Evolutionary conservation across 2,888 invertebrate species (phyloP).

Genomic region (Drosophila borealis): DNA sequence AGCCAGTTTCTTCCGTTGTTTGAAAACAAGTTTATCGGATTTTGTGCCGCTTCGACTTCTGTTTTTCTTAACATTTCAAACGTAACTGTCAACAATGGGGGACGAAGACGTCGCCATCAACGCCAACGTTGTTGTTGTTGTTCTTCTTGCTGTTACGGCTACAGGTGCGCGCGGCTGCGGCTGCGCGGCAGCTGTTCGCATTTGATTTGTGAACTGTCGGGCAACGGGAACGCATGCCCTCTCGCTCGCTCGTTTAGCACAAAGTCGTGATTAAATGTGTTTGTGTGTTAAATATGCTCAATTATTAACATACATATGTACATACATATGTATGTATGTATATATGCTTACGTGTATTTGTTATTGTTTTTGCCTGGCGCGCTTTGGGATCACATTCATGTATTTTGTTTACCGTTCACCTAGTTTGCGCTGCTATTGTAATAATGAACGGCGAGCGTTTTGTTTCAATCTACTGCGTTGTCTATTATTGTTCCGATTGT

Average conservation of each 20-base stretch:
- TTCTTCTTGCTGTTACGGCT: conserved; percentile 36
- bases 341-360: conserved; percentile 23
- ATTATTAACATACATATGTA: conserved; percentile 33
- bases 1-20: conserved; percentile 65
- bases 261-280: conserved; percentile 43
- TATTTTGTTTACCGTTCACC: conserved; percentile 70
- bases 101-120: conserved; percentile 41
- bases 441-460: conserved; percentile 30
- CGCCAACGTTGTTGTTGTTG: conserved; percentile 22
- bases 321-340: background rate
- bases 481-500: conserved; percentile 34
- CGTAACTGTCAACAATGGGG: conserved; percentile 77
- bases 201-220: conserved; percentile 39
- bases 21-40: conserved; percentile 65
- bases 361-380: conserved; percentile 46
- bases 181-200: conserved; percentile 47
- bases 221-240: conserved; percentile 46
- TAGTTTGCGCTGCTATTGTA: conserved; percentile 45
- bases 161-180: conserved; percentile 47
- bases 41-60: conserved; percentile 59
- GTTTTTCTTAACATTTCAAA: conserved; percentile 68
- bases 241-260: conserved; percentile 27
- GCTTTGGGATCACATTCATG: conserved; percentile 37
- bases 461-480: conserved; percentile 25
- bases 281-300: conserved; percentile 60